Conservation (phyloP, 2,113 vertebrate genomes). For the Ardeotis arabs region DNA sequence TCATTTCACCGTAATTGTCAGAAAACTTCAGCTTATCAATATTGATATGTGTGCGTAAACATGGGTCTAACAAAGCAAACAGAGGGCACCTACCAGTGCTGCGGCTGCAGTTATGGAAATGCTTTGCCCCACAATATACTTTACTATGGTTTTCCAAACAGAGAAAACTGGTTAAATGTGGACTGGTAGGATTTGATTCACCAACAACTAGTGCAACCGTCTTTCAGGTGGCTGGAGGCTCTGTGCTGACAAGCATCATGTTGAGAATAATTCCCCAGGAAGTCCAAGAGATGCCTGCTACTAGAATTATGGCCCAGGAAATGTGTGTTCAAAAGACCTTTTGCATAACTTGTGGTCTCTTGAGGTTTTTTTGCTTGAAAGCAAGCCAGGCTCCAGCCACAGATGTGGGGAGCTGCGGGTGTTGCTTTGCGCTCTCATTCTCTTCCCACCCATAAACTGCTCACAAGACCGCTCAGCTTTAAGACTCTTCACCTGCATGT, state of each 20-base stretch:
- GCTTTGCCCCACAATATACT: not conserved
- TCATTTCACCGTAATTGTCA: not conserved
- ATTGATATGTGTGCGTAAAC: not conserved
- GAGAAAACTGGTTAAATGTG: not conserved
- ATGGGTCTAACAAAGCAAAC: not conserved
- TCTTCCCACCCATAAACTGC: not conserved
- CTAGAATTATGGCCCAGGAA: not conserved
- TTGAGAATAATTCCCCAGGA: not conserved
- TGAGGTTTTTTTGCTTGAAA: not conserved
- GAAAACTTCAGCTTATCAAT: not conserved
- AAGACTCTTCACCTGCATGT: not conserved
- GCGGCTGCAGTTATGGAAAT: not conserved
- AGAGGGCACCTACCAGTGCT: not conserved
- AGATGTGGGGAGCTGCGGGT: not conserved
- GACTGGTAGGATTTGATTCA: not conserved
- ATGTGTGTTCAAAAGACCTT: not conserved
- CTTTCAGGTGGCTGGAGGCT: not conserved
- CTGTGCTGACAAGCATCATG: not conserved
- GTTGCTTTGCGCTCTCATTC: not conserved
- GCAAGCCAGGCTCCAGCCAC: not conserved
- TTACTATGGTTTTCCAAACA: not conserved
- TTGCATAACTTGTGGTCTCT: not conserved
- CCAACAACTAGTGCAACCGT: not conserved
- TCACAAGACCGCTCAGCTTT: not conserved
- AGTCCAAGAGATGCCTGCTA: not conserved